Evolutionary conservation across 2,113 vertebrate species (phyloP).

Genomic region (Melanostigma gelatinosum): DNA sequence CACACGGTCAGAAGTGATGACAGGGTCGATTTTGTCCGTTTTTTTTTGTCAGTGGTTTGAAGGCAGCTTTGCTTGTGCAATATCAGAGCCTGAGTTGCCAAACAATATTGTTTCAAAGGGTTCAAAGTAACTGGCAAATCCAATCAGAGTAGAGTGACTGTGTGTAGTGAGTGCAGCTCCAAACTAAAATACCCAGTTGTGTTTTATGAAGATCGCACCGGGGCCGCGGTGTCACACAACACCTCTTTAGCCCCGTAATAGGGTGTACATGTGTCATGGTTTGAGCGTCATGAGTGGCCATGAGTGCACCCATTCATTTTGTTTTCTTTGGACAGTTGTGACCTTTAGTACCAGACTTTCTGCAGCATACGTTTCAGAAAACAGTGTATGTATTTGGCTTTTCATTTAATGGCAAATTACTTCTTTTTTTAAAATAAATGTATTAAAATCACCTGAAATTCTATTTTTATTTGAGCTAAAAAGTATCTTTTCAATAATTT

Average conservation of each 20-base stretch:
- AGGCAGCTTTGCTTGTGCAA: constrained; percentile 70
- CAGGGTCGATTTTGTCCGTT: constrained; percentile 45
- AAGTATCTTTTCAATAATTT: neutral
- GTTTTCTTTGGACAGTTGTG: constrained; percentile 19
- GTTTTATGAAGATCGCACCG: constrained; percentile 71
- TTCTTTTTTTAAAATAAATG: neutral
- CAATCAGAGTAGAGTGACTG: constrained; percentile 51
- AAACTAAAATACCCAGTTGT: constrained; percentile 67
- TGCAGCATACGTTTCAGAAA: neutral
- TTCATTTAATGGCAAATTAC: neutral
- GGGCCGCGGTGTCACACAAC: constrained; percentile 57
- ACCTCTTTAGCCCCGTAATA: constrained; percentile 43
- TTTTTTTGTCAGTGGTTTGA: constrained; percentile 30
- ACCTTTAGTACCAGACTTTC: neutral
- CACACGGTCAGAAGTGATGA: constrained; percentile 60
- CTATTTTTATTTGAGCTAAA: neutral
- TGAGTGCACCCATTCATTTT: constrained; percentile 45
- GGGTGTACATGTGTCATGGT: constrained; percentile 64
- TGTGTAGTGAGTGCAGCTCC: constrained; percentile 26
- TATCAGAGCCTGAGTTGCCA: constrained; percentile 64
- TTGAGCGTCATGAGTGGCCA: constrained; percentile 27
- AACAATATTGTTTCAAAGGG: constrained; percentile 70
- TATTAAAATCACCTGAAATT: neutral
- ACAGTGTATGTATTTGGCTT: neutral
- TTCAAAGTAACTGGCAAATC: constrained; percentile 66